Evolutionary conservation across 2,797 vertebrate genomes (phyloP).

Genomic region (Poecilia picta): DNA sequence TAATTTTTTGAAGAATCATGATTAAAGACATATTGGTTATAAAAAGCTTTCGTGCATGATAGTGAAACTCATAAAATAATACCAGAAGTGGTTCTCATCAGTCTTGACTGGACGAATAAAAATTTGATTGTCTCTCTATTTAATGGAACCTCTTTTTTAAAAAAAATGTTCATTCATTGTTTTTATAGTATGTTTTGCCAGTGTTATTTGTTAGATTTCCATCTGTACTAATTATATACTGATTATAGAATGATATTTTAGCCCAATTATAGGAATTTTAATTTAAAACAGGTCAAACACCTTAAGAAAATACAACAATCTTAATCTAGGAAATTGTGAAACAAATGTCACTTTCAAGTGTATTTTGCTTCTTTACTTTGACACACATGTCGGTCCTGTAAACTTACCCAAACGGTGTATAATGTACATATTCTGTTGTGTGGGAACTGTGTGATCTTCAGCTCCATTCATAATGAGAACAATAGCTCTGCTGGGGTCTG

Average conservation of each 20-base stretch:
- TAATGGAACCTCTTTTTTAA: background rate
- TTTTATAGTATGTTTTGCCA: background rate
- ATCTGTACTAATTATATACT: too few species aligned
- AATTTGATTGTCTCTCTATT: background rate
- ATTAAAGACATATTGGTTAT: constrained; percentile 6
- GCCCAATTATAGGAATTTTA: background rate
- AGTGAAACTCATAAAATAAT: constrained; percentile 14
- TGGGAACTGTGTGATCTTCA: constrained; percentile 45
- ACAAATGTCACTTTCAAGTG: background rate
- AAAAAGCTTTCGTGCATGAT: background rate
- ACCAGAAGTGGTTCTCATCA: background rate
- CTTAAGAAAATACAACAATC: background rate
- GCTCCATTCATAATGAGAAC: constrained; percentile 32
- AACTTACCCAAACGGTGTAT: constrained; percentile 4
- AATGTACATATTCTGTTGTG: constrained; percentile 37
- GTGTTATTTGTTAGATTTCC: background rate
- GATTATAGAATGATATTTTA: background rate
- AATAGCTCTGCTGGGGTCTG: constrained; percentile 55
- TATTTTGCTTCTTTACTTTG: background rate
- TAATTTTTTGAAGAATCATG: background rate
- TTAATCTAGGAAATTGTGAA: background rate
- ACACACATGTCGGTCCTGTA: background rate
- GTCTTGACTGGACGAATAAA: background rate
- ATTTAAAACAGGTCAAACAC: background rate
- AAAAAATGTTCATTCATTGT: background rate